phyloP scores from a whole-genome alignment of 2,113 vertebrate genomes.

The Chlamydotis undulata region DNA sequence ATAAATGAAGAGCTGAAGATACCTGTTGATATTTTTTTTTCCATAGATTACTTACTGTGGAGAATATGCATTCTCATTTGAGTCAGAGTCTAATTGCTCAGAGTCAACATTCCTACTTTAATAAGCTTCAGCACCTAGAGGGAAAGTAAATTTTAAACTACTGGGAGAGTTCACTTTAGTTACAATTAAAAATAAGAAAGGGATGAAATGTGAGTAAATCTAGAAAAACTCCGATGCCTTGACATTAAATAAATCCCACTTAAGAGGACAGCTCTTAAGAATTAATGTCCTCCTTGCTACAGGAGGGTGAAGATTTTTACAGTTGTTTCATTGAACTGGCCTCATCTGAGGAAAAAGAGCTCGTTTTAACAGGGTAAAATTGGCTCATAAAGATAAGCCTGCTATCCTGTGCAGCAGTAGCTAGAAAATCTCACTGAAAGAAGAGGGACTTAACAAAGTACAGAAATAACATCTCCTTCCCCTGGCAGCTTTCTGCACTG shows the following conservation, averaged over 20 bases:
- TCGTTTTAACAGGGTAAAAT: background rate
- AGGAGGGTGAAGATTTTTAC: background rate
- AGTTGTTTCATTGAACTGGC: background rate
- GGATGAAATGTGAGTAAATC: background rate
- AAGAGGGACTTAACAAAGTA: background rate
- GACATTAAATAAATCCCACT: background rate
- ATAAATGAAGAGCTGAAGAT: background rate
- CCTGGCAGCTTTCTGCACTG: background rate
- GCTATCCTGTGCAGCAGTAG: background rate
- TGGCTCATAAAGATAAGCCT: background rate
- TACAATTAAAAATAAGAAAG: background rate
- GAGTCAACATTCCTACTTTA: background rate
- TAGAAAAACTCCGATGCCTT: background rate
- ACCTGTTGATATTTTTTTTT: background rate
- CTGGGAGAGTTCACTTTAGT: background rate
- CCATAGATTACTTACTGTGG: background rate
- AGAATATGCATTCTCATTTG: background rate
- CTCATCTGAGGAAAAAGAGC: background rate
- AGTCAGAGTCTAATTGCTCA: background rate
- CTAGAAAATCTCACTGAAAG: background rate
- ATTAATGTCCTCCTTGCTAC: background rate
- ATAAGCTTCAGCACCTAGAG: background rate
- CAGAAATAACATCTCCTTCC: background rate
- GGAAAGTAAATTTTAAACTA: background rate
- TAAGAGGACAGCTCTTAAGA: background rate